phyloP scores from a whole-genome alignment of 2,797 vertebrate genomes.

The Hozukius guyotensis region DNA sequence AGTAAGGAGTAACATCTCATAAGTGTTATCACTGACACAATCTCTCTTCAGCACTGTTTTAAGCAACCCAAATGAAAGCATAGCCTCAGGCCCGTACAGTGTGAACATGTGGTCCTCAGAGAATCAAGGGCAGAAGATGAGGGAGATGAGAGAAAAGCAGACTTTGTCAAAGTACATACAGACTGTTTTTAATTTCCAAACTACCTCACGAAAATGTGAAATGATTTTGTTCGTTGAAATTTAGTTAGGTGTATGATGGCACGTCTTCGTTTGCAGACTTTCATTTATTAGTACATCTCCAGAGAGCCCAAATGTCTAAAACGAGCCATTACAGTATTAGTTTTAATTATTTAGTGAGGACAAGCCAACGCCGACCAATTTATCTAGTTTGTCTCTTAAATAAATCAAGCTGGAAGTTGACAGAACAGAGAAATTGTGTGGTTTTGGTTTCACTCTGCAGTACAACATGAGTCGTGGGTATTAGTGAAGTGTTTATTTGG shows the following conservation, averaged over 20 bases:
- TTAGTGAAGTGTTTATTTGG: conserved; percentile 79
- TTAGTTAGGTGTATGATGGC: not conserved
- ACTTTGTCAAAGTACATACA: conserved; percentile 20
- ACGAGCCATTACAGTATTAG: not conserved
- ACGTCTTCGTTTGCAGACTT: not conserved
- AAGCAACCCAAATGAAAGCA: conserved; percentile 58
- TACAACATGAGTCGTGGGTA: conserved; percentile 58
- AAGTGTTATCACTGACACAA: conserved; percentile 56
- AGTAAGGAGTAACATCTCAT: conserved; percentile 63
- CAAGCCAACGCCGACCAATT: not conserved
- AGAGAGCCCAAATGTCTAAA: not conserved
- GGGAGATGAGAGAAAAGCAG: conserved; percentile 42
- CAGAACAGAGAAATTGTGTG: not conserved
- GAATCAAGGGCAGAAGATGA: conserved; percentile 50
- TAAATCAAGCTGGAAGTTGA: not conserved
- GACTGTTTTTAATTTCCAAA: not conserved
- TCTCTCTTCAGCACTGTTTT: conserved; percentile 27
- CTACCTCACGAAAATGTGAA: not conserved
- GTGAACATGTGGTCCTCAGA: conserved; percentile 65
- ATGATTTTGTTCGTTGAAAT: not conserved
- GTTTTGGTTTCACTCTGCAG: conserved; percentile 47
- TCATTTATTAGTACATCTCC: not conserved
- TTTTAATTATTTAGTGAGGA: not conserved
- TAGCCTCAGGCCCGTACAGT: conserved; percentile 52
- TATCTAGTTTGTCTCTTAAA: not conserved